phyloP scores from a whole-genome alignment of 2,113 vertebrate species.

The Heteronetta atricapilla region DNA sequence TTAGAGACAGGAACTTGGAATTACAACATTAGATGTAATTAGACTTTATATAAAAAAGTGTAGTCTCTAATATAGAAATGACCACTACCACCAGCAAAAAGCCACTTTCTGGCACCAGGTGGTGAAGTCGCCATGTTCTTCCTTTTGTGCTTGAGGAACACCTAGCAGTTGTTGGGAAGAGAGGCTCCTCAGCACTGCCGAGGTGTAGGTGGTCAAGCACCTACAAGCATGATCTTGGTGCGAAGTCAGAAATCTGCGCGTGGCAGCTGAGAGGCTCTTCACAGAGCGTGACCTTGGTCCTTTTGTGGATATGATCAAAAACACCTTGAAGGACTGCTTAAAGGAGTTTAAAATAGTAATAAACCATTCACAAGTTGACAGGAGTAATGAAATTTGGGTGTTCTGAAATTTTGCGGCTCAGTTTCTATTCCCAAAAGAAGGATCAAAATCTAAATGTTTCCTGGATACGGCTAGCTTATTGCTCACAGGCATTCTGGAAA shows the following conservation, averaged over 20 bases:
- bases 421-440: slow-evolving; percentile 1
- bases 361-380: neutral
- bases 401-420: neutral
- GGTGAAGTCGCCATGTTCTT: neutral
- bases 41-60: neutral
- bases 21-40: neutral
- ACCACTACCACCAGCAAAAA: neutral
- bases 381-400: neutral
- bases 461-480: neutral
- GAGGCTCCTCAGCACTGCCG: neutral
- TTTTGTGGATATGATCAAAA: neutral
- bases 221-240: neutral
- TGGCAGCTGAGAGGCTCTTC: neutral
- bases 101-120: neutral
- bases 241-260: neutral
- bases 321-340: neutral
- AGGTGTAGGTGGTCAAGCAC: neutral
- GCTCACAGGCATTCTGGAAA: neutral
- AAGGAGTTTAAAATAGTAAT: neutral
- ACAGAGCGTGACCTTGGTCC: neutral
- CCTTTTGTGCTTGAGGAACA: neutral
- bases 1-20: neutral
- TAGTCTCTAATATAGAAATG: neutral
- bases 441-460: neutral
- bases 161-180: neutral